Base-by-base conservation (phyloP, 2,888 invertebrate genomes). In the Rhagium mordax region DNA sequence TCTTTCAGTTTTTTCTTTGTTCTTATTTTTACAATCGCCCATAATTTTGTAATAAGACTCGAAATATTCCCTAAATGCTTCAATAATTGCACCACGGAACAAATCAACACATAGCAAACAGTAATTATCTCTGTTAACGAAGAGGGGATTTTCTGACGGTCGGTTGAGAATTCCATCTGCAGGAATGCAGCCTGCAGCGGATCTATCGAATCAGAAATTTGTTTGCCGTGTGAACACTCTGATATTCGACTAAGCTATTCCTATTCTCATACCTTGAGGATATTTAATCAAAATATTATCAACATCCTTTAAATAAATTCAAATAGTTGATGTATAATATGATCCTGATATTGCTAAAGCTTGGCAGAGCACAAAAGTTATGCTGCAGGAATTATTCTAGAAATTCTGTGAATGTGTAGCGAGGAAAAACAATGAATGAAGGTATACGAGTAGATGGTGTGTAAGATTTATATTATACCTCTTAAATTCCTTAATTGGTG, bases 131-230 rank as follows among this genome's bases (percentile, higher is more conserved):
- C 53, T 53, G 53, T 65, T 53, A 72, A 64, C 71, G 74, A 64
- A 71, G 74, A 41, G 51, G 65, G 65, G 72, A 69, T 71, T 72
- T 72, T 61, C 68, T 72, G 74, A 71, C 62, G 48, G 70, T 65
- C 49, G 72, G 29, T 69, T 53, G 76, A 71, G 66, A 76, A 78
- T 78, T 78, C 78, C 74, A 68, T 41, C 70, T 70, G 72, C 60
- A 69, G 76, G 78, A 78, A 78, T 78, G 78, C 76, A 53, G 75
- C 75, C 74, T 67, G 71, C 67, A 76, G 73, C 70, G 53, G 48
- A 64, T 74, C 74, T 70, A 74, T 68, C 74, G 71, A 41, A 67
- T 67, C 74, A 70, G 74, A 76, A 73, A 75, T 75, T 76, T 74
- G 76, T 76, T 76, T 60, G 64, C 70, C 74, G 76, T 76, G 76